These are phyloP conservation scores for Euproctis similis DNA, from an alignment of 2,888 invertebrate genomes.

Conservation along the genomic window DNA sequence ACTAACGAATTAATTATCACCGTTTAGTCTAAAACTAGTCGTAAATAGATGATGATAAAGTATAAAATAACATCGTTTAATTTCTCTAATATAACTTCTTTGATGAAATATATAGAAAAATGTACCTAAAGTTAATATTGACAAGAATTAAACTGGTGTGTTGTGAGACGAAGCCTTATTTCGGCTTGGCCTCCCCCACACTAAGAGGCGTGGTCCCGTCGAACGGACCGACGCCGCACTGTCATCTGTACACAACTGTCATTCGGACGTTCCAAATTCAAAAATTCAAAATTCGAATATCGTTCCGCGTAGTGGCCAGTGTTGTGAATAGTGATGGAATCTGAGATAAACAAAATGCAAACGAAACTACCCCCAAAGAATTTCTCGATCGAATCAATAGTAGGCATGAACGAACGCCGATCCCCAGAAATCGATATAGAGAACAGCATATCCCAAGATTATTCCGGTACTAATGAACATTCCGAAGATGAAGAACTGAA, in stretches of 20 bases:
- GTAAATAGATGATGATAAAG: neutral
- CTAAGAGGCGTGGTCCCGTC: slow-evolving; percentile 38
- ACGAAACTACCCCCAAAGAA: slow-evolving; percentile 75
- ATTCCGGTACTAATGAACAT: slow-evolving; percentile 38
- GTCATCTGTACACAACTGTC: slow-evolving; percentile 39
- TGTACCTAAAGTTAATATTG: fast-evolving
- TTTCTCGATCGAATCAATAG: slow-evolving; percentile 79
- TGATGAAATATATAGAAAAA: slow-evolving; percentile 1
- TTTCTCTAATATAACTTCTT: neutral
- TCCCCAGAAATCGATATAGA: slow-evolving; percentile 70
- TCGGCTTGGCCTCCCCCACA: slow-evolving; percentile 29
- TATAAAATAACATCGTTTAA: slow-evolving; percentile 1
- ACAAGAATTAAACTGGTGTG: slow-evolving; percentile 10
- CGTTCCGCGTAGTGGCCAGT: slow-evolving; percentile 25
- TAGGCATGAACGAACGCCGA: slow-evolving; percentile 55
- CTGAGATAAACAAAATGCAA: slow-evolving; percentile 59
- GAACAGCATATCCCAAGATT: slow-evolving; percentile 57
- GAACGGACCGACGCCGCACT: slow-evolving; percentile 25
- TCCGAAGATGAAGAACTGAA: slow-evolving; percentile 60
- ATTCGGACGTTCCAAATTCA: slow-evolving; percentile 41
- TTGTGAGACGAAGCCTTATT: slow-evolving; percentile 4
- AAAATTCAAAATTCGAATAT: slow-evolving; percentile 14
- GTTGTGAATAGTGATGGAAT: slow-evolving; percentile 48
- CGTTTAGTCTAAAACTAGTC: slow-evolving; percentile 2
- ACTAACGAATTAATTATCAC: slow-evolving; percentile 20